Evolutionary conservation across 1,140 invertebrate species (phyloP).

Genomic region (Bombus fervidus): DNA sequence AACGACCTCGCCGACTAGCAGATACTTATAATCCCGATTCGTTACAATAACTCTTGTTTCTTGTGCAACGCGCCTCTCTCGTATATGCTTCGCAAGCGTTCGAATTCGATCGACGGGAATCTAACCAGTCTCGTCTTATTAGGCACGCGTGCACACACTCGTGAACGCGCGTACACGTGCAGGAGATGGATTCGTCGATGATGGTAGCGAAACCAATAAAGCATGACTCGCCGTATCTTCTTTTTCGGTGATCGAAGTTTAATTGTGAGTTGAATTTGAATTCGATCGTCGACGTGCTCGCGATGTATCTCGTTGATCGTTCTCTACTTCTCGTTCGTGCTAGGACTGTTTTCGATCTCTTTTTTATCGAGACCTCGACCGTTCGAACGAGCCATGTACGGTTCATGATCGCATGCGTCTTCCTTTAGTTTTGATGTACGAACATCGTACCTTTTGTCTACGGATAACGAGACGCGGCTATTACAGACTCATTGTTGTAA

Average conservation of each 20-base stretch:
- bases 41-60: conserved; percentile 61
- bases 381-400: conserved; percentile 29
- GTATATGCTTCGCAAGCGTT: conserved; percentile 27
- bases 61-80: conserved; percentile 33
- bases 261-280: conserved; percentile 58
- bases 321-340: neutral
- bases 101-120: conserved; percentile 57
- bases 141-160: conserved; percentile 28
- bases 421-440: conserved; percentile 8
- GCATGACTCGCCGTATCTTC: conserved; percentile 40
- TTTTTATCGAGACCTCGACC: conserved; percentile 23
- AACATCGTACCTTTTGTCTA: neutral
- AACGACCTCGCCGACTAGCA: conserved; percentile 44
- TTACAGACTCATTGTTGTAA: neutral
- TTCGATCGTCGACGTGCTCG: conserved; percentile 30
- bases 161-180: neutral
- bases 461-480: conserved; percentile 21
- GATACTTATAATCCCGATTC: conserved; percentile 57
- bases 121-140: conserved; percentile 57
- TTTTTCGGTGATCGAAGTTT: conserved; percentile 47
- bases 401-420: conserved; percentile 7
- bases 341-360: conserved; percentile 1
- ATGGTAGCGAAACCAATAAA: conserved; percentile 37
- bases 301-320: conserved; percentile 16
- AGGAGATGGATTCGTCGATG: neutral